Evolutionary conservation across 1,140 invertebrate species (phyloP).

Genomic region (Pseudomyrmex pallidus): DNA sequence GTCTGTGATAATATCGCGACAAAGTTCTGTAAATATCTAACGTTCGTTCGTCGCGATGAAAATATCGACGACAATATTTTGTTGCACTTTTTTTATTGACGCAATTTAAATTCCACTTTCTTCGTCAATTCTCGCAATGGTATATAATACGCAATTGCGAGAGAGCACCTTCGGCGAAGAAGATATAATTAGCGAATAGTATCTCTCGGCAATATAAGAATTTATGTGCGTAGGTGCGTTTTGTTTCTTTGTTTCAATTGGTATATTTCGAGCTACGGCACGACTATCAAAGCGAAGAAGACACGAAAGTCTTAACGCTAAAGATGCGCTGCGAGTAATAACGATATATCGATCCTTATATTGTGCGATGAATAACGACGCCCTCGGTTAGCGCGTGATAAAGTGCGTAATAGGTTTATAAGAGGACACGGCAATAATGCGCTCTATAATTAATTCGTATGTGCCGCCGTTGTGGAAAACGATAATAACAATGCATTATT

Average conservation of each 20-base stretch:
- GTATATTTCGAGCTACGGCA: neutral
- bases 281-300: neutral
- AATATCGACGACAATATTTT: neutral
- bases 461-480: neutral
- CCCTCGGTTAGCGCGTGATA: neutral
- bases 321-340: neutral
- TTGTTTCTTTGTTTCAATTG: neutral
- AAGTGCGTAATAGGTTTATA: slow-evolving; percentile 11
- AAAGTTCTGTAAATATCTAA: neutral
- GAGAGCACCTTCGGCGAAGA: neutral
- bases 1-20: neutral
- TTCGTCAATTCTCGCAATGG: neutral
- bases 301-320: neutral
- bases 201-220: too few species aligned
- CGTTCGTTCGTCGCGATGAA: neutral
- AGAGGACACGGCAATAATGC: slow-evolving; percentile 8
- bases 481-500: neutral
- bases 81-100: too few species aligned
- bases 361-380: slow-evolving; percentile 26
- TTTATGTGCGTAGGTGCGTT: neutral
- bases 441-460: slow-evolving; percentile 28
- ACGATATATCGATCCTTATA: slow-evolving; percentile 35
- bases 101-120: too few species aligned
- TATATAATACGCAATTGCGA: slow-evolving; percentile 27
- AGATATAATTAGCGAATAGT: slow-evolving; percentile 12